Evolutionary conservation across 2,888 invertebrate genomes (phyloP).

Genomic region (Lottia gigantea): DNA sequence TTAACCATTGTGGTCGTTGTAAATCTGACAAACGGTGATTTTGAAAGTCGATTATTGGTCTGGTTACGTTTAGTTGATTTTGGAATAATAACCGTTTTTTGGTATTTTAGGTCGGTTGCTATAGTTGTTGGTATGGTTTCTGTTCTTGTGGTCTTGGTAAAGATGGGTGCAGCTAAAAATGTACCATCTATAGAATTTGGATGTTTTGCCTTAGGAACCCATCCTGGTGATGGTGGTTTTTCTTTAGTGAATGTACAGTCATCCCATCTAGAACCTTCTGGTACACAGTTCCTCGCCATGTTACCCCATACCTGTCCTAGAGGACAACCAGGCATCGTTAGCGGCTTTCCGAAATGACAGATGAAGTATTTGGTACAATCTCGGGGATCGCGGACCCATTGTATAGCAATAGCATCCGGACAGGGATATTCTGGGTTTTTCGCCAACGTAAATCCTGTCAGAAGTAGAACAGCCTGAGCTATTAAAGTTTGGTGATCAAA

Average conservation of each 20-base stretch:
- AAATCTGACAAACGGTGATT: background rate
- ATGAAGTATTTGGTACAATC: slow-evolving; percentile 38
- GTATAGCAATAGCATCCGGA: slow-evolving; percentile 27
- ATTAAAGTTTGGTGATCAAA: background rate
- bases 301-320: slow-evolving; percentile 37
- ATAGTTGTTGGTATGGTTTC: background rate
- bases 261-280: slow-evolving; percentile 35
- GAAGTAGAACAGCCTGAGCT: background rate
- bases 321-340: slow-evolving; percentile 38
- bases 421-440: slow-evolving; percentile 30
- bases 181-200: background rate
- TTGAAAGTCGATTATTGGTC: background rate
- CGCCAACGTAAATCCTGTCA: background rate
- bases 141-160: background rate
- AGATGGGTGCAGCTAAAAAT: background rate
- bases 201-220: background rate
- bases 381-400: slow-evolving; percentile 34
- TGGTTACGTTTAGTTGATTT: background rate
- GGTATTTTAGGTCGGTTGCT: background rate
- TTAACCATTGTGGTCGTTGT: background rate
- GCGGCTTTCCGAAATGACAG: slow-evolving; percentile 38
- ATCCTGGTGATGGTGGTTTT: background rate
- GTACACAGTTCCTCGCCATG: slow-evolving; percentile 37
- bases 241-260: slow-evolving; percentile 26
- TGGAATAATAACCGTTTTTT: background rate